Conservation (phyloP, 1,140 invertebrate genomes). For the Trichogramma pretiosum region DNA sequence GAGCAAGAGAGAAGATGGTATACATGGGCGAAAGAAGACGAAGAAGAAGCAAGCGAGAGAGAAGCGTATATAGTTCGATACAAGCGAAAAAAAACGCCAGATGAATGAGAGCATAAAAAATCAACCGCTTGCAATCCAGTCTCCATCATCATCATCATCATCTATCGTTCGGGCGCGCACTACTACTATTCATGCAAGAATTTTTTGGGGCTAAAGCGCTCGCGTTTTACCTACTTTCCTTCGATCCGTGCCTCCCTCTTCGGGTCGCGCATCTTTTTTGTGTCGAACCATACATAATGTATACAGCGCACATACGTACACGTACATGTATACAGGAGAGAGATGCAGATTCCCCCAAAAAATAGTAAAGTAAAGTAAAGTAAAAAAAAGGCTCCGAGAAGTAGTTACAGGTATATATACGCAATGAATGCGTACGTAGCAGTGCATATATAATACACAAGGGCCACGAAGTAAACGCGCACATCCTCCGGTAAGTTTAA, state of each 20-base stretch:
- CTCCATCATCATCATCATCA: too few relatives aligned
- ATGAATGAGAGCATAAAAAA: not conserved
- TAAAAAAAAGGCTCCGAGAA: constrained; percentile 24
- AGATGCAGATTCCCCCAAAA: constrained; percentile 26
- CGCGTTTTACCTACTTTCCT: not conserved
- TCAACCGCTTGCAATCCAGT: constrained; percentile 6
- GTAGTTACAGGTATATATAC: too few relatives aligned
- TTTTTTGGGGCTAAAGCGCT: constrained; percentile 2
- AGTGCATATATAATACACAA: too few relatives aligned
- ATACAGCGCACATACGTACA: not conserved
- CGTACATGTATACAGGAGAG: not conserved
- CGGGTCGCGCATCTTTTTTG: not conserved
- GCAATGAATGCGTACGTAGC: constrained; percentile 11
- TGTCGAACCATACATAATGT: not conserved
- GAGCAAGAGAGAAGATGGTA: too few relatives aligned
- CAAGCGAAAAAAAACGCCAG: not conserved
- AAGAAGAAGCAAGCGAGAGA: constrained; percentile 6
- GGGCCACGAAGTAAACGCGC: constrained; percentile 24
- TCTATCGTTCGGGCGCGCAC: not conserved
- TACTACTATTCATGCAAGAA: not conserved
- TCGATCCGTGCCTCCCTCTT: not conserved
- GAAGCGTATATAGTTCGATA: constrained; percentile 2
- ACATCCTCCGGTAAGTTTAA: constrained; percentile 4
- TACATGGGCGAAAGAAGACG: constrained; percentile 2
- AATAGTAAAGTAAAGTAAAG: too few relatives aligned